phyloP scores from a whole-genome alignment of 2,888 invertebrate species.

The Epicampocera succincta region DNA sequence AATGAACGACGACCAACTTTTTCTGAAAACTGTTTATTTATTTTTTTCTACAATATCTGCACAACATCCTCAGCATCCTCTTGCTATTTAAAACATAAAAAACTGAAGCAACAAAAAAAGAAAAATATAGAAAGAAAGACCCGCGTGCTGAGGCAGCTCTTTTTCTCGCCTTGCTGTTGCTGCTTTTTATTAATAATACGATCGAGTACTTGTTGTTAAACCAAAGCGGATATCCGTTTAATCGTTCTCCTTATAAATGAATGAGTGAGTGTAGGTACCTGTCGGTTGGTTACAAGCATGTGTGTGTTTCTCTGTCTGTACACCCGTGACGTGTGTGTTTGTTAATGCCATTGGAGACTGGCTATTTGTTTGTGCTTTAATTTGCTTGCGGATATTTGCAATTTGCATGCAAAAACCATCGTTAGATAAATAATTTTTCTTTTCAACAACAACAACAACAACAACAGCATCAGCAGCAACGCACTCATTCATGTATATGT shows the following conservation, averaged over 20 bases:
- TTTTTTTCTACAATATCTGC: constrained; percentile 18
- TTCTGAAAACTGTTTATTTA: constrained; percentile 23
- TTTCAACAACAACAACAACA: constrained; percentile 5
- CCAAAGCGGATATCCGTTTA: constrained; percentile 78
- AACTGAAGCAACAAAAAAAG: constrained; percentile 31
- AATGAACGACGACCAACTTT: constrained; percentile 40
- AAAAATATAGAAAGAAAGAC: too few species aligned
- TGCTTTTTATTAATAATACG: constrained; percentile 32
- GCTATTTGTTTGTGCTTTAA: constrained; percentile 53
- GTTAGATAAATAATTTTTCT: constrained; percentile 5
- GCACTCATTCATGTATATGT: neutral
- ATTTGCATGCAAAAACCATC: constrained; percentile 60
- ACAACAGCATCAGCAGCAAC: constrained; percentile 1
- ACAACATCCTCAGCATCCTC: constrained; percentile 70
- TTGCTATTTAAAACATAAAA: constrained; percentile 52
- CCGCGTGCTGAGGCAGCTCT: constrained; percentile 34
- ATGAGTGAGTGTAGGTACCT: constrained; percentile 22
- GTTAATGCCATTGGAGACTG: constrained; percentile 18
- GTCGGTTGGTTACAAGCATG: neutral
- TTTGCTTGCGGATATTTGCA: constrained; percentile 66
- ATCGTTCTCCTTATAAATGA: constrained; percentile 61
- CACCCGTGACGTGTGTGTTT: neutral
- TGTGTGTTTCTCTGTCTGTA: neutral
- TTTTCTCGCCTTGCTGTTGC: constrained; percentile 48
- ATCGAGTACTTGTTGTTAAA: constrained; percentile 40